Base-by-base conservation (phyloP, 2,113 vertebrate species). In the Apteryx owenii region DNA sequence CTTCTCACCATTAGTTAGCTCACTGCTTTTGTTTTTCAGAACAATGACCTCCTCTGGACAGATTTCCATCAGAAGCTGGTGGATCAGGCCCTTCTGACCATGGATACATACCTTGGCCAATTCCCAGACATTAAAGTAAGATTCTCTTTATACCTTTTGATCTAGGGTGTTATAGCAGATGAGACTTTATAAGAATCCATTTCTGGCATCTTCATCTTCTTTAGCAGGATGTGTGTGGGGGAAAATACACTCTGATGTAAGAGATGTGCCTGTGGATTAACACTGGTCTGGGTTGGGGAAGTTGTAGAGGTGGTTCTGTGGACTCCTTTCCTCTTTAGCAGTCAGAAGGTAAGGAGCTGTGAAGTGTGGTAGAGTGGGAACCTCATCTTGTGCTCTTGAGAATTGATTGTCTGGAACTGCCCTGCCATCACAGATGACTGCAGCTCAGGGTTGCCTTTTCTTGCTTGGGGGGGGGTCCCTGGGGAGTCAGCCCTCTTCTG, bases 51-150 rank as follows among this genome's bases (percentile, higher is more conserved):
- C 19, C 98, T 99, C 4, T 99, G 99, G 99, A 98, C 98, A 2
- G 99, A 99, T 96, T 99, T 99, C 96, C 99, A 99, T 95, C 99
- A 99, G 98, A 99, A 99, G 95, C 96, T 99, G 95, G 99, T 99
- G 53, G 99, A 99, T 97, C 99, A 99, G 91, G 99, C 99, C 1
- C 98, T 99, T 75, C 99, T 99, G 86, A 99, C 99, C 76, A 99
- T 99, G 99, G 99, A 99, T 97, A 99, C 99, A 0, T 99, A 99
- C 96, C 98, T 99, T 88, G 99, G 99, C 77, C 99, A 99, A 96
- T 99, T 99, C 94, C 99, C 99, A 10, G 99, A 99, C 94, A 99
- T 99, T 96, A 99, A 99, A 98, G 99, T 99, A 97, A 96, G 97
- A 31, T 40, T 92, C 10, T 84, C 14, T 68, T 73, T 38, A 64